These are phyloP conservation scores for Neosalanx taihuensis DNA, from an alignment of 2,797 vertebrate genomes.

Conservation along the genomic window DNA sequence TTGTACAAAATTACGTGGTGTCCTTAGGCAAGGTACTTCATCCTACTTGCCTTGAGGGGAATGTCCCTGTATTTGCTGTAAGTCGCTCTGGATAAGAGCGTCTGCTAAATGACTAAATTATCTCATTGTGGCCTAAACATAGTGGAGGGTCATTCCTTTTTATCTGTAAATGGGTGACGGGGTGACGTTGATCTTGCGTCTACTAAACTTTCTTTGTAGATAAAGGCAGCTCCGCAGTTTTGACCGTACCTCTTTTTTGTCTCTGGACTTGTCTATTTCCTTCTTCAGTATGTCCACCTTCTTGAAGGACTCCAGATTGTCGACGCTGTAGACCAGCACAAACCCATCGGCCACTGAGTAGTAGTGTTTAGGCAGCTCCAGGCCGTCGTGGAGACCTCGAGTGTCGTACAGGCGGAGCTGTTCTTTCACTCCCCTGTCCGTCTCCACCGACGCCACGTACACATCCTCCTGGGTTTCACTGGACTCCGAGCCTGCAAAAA, in stretches of 20 bases:
- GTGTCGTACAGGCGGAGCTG: slow-evolving; percentile 94
- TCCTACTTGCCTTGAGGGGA: no score
- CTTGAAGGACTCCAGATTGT: slow-evolving; percentile 89
- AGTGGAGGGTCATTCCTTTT: no score
- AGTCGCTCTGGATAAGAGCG: no score
- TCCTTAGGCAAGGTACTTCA: no score
- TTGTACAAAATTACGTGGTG: no score
- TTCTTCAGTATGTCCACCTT: slow-evolving; percentile 89
- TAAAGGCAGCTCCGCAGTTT: neutral
- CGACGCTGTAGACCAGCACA: slow-evolving; percentile 90
- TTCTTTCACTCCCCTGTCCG: slow-evolving; percentile 88
- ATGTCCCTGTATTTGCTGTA: no score
- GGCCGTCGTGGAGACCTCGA: slow-evolving; percentile 81
- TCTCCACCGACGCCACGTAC: slow-evolving; percentile 91
- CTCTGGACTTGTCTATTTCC: slow-evolving; percentile 89
- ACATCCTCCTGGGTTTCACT: slow-evolving; percentile 92
- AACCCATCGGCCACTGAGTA: slow-evolving; percentile 91
- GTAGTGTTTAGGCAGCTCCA: slow-evolving; percentile 91
- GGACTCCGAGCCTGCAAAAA: slow-evolving; percentile 77
- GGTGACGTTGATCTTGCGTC: no score
- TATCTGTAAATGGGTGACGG: no score
- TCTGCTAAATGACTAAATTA: no score
- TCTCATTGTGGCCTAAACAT: no score
- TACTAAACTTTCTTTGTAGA: no score
- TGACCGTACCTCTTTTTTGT: slow-evolving; percentile 89